Evolutionary conservation across 2,888 invertebrate species (phyloP).

Genomic region (Xestobium rufovillosum): DNA sequence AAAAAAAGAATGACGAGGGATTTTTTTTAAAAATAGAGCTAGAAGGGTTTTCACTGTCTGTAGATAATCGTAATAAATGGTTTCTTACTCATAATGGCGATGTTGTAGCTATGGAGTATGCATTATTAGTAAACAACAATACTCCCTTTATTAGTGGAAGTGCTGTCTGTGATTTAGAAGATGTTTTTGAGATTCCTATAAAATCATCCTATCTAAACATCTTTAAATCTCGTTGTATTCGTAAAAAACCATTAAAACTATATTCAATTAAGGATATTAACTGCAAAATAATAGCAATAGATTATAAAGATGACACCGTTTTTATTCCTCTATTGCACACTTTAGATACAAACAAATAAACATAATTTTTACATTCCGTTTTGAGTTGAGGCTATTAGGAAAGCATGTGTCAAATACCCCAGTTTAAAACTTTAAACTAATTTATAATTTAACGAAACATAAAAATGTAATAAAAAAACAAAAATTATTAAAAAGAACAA

Average conservation of each 20-base stretch:
- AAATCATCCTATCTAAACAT: slow-evolving; percentile 21
- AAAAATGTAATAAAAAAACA: too few relatives aligned
- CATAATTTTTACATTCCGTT: too few relatives aligned
- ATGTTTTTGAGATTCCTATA: slow-evolving; percentile 19
- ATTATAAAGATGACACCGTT: slow-evolving; percentile 13
- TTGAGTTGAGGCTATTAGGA: too few relatives aligned
- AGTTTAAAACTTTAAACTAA: too few relatives aligned
- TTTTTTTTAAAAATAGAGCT: slow-evolving; percentile 13
- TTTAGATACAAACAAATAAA: too few relatives aligned
- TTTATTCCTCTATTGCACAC: slow-evolving; percentile 21
- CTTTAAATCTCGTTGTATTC: slow-evolving; percentile 15
- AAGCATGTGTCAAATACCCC: too few relatives aligned
- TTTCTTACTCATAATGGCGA: slow-evolving; percentile 22
- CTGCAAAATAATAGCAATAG: slow-evolving; percentile 19
- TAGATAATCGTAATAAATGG: slow-evolving; percentile 20
- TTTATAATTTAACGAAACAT: too few relatives aligned
- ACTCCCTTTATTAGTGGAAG: slow-evolving; percentile 14
- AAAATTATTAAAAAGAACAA: too few relatives aligned
- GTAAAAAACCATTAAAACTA: slow-evolving; percentile 8
- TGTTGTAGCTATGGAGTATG: slow-evolving; percentile 19
- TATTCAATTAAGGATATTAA: slow-evolving; percentile 16
- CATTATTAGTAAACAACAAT: slow-evolving; percentile 14
- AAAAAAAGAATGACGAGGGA: slow-evolving; percentile 10
- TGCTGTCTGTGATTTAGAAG: slow-evolving; percentile 11
- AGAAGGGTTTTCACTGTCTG: slow-evolving; percentile 11